Conservation (phyloP, 2,888 invertebrate genomes). For the Phanerotoma sp. region DNA sequence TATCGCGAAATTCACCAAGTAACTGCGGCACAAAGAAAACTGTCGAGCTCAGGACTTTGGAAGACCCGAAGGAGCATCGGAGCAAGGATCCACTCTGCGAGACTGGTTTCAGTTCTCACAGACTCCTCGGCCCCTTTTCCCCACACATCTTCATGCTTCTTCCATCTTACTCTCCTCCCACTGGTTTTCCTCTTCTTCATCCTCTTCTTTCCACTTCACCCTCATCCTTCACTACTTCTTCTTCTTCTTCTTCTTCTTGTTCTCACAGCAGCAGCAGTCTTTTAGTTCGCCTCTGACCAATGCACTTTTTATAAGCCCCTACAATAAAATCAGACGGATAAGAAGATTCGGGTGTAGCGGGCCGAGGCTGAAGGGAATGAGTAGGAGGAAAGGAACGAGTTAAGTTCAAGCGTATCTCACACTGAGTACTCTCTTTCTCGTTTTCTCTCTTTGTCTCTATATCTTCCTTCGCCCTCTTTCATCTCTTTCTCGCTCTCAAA, state of each 20-base stretch:
- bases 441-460: background rate
- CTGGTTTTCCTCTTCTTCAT: constrained; percentile 14
- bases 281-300: constrained; percentile 18
- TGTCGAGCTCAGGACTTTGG: constrained; percentile 35
- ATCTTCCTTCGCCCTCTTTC: background rate
- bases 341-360: constrained; percentile 31
- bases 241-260: constrained; percentile 3
- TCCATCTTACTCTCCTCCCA: background rate
- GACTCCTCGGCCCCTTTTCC: constrained; percentile 25
- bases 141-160: constrained; percentile 15
- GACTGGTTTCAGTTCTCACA: constrained; percentile 43
- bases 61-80: constrained; percentile 25
- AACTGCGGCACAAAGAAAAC: constrained; percentile 36
- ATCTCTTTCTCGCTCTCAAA: background rate
- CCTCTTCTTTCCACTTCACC: constrained; percentile 8
- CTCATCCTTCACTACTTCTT: constrained; percentile 14
- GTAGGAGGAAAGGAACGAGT: constrained; percentile 19
- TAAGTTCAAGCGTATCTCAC: constrained; percentile 28
- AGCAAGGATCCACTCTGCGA: constrained; percentile 31
- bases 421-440: constrained; percentile 9
- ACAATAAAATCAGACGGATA: constrained; percentile 33
- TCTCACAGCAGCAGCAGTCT: constrained; percentile 1
- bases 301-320: constrained; percentile 22
- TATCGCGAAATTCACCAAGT: constrained; percentile 26
- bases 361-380: constrained; percentile 17